Percentiles rank a stretch among this genome's conserved stretches.
phyloP scores from a whole-genome alignment of 2,113 vertebrate species.

The Ursus arctos region DNA sequence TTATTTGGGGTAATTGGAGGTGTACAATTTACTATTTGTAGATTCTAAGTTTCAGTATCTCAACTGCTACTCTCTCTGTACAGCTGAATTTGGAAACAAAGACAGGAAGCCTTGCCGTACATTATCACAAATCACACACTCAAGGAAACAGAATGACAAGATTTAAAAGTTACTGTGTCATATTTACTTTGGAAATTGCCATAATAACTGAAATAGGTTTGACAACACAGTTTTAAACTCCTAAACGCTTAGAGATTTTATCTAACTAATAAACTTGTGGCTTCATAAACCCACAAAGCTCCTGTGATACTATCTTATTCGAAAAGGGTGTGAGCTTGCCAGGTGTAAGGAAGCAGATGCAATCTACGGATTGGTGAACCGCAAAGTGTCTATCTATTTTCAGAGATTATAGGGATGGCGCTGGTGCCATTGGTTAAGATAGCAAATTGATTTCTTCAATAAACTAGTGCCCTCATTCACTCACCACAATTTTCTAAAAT shows the following conservation, averaged over 20 bases:
- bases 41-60: neutral
- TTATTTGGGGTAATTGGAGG: neutral
- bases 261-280: constrained; percentile 80
- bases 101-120: constrained; percentile 31
- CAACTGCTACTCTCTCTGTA: neutral
- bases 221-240: constrained; percentile 67
- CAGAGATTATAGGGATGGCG: constrained; percentile 76
- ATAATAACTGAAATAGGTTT: constrained; percentile 72
- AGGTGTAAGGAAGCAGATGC: constrained; percentile 77
- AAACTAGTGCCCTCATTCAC: constrained; percentile 73
- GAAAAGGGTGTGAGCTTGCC: constrained; percentile 70
- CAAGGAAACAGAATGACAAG: constrained; percentile 70
- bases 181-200: constrained; percentile 76
- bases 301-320: constrained; percentile 66
- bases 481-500: constrained; percentile 82
- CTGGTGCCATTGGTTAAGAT: constrained; percentile 77
- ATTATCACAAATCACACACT: constrained; percentile 55
- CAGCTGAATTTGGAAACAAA: constrained; percentile 66
- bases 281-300: constrained; percentile 77
- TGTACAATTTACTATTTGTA: neutral
- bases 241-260: constrained; percentile 62
- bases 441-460: constrained; percentile 83
- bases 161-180: constrained; percentile 64
- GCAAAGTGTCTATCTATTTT: constrained; percentile 76
- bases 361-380: constrained; percentile 70